Percentiles rank a stretch among this genome's conserved stretches.
phyloP scores from a whole-genome alignment of 1,140 invertebrate genomes.

The Diploscapter pachys region DNA sequence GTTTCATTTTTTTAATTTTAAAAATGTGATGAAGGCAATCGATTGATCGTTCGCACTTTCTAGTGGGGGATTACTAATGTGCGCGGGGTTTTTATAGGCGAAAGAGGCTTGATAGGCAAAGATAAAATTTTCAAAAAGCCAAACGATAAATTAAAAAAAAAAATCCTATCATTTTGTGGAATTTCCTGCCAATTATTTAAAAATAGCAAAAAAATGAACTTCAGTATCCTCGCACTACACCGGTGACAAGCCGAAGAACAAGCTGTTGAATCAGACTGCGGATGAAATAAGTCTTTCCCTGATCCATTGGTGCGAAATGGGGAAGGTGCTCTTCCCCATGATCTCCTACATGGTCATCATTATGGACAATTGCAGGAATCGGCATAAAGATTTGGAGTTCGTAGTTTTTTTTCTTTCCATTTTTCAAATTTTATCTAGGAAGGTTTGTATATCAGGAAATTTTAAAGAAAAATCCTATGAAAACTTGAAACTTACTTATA shows the following conservation, averaged over 20 bases:
- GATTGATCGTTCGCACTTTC: too few species aligned
- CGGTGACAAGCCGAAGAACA: slow-evolving; percentile 19
- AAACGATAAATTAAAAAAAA: too few species aligned
- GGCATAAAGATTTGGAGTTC: slow-evolving; percentile 2
- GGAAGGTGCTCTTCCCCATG: slow-evolving; percentile 11
- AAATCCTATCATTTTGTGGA: too few species aligned
- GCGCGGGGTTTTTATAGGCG: too few species aligned
- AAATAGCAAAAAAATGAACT: background rate
- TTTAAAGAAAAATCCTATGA: background rate
- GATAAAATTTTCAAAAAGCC: too few species aligned
- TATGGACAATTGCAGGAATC: background rate
- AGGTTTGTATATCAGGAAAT: too few species aligned
- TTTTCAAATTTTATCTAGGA: too few species aligned
- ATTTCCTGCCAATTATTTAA: too few species aligned
- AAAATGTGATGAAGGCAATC: too few species aligned
- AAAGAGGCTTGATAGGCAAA: too few species aligned
- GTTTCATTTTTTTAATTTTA: background rate
- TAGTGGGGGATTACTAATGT: too few species aligned
- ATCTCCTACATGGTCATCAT: slow-evolving; percentile 9
- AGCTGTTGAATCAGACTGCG: slow-evolving; percentile 17
- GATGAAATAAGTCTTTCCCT: slow-evolving; percentile 22
- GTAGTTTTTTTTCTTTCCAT: background rate
- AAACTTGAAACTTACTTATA: background rate
- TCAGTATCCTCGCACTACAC: slow-evolving; percentile 20
- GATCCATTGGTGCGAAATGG: slow-evolving; percentile 30